Conservation (phyloP, 2,888 invertebrate genomes). For the Drosophila prolongata region DNA sequence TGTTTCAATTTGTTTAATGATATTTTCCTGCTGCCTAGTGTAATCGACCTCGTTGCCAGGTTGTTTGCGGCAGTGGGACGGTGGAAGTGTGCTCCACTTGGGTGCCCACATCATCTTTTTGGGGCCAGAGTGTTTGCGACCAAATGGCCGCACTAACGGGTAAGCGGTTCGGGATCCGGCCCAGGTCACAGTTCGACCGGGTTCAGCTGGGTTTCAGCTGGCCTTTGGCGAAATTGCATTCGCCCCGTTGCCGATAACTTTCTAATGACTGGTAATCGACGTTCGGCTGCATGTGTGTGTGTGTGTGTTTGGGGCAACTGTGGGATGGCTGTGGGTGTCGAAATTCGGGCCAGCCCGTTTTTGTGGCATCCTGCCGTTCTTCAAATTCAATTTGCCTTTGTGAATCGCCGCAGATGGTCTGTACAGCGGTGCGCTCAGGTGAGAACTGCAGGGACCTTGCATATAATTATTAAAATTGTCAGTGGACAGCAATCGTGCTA, state of each 20-base stretch:
- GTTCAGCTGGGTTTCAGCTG: slow-evolving; percentile 10
- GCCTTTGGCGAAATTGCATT: slow-evolving; percentile 48
- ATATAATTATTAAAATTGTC: slow-evolving; percentile 43
- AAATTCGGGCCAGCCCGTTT: neutral
- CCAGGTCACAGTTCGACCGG: slow-evolving; percentile 10
- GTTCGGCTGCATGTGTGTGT: slow-evolving; percentile 24
- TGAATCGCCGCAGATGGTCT: slow-evolving; percentile 13
- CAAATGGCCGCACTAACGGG: slow-evolving; percentile 55
- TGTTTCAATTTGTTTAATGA: too few species aligned
- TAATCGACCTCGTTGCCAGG: slow-evolving; percentile 15
- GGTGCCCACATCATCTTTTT: slow-evolving; percentile 49
- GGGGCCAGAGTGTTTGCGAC: slow-evolving; percentile 46
- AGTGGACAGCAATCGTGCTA: slow-evolving; percentile 18
- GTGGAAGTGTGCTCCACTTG: slow-evolving; percentile 38
- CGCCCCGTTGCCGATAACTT: slow-evolving; percentile 52
- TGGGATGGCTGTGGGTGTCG: neutral
- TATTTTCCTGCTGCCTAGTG: slow-evolving; percentile 9
- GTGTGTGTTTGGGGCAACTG: neutral
- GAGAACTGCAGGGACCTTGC: slow-evolving; percentile 25
- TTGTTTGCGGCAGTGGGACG: slow-evolving; percentile 11
- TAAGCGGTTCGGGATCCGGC: slow-evolving; percentile 21
- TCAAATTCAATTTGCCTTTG: slow-evolving; percentile 41
- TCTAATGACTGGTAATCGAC: slow-evolving; percentile 58
- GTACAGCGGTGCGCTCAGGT: slow-evolving; percentile 24
- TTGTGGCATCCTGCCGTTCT: slow-evolving; percentile 40